Evolutionary conservation across 2,797 vertebrate species (phyloP), one percentile per base, ranked within the genome.

Genomic region (Aulostomus chinensis): DNA sequence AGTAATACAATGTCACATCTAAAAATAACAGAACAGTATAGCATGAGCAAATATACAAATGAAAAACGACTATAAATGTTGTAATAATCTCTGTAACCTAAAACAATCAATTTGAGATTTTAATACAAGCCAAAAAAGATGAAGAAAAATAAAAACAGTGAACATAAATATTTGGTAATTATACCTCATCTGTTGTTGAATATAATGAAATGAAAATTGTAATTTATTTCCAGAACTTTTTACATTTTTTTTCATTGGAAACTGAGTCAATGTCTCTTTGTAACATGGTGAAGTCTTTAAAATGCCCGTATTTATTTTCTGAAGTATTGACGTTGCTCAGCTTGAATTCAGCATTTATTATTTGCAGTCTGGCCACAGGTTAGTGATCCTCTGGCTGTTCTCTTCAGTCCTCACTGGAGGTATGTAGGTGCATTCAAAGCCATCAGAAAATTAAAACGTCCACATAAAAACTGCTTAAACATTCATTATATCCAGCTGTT

Each of bases 281-380:
- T 30, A 49, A 8, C 20, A 11, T 50, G 33, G 22, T 11, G 40
- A 66, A 46, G 41, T 61, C 10, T 63, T 10, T 32, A 42, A 69
- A 80, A 85, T 78, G 73, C 67, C 67, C 69, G 2, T 9, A 3
- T 36, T 5, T 42, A 30, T 25, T 11, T 51, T 64, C 41, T 15
- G 10, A 61, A 56, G 37, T 26, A 21, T 17, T 33, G 52, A 36
- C 28, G 21, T 10, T 56, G 33, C 40, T 47, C 6, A 49, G 8
- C 40, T 45, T 43, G 31, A 46, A 39, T 34, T 34, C 24, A 24
- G 36, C 21, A 47, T 46, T 61, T 34, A 41, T 13, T 33, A 35
- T 59, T 30, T 28, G 35, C 26, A 48, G 41, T 57, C 34, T 58
- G 30, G 22, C 28, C 22, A 36, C 18, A 34, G 13, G 20, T 32